These are phyloP conservation scores for Tenthredo scrophulariae DNA, from an alignment of 2,888 invertebrate species.

Conservation along the genomic window DNA sequence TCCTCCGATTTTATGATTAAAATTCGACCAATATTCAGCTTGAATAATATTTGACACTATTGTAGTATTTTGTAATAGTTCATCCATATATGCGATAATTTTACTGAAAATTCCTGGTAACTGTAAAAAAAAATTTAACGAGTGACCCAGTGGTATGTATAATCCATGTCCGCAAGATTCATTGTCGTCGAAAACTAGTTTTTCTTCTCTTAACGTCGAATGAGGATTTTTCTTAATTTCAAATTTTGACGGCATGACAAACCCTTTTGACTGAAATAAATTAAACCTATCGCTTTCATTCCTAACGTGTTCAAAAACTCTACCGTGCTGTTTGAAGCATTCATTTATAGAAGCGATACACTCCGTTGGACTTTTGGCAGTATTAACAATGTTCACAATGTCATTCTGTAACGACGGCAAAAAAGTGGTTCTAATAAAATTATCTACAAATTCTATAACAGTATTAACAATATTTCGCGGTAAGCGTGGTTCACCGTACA, in stretches of 20 bases:
- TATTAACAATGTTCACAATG: constrained; percentile 51
- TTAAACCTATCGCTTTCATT: too few species aligned
- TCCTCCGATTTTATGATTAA: constrained; percentile 34
- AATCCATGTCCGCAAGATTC: background rate
- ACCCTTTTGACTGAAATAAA: background rate
- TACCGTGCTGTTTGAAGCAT: constrained; percentile 43
- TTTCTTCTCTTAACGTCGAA: constrained; percentile 44
- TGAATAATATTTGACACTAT: constrained; percentile 57
- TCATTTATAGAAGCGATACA: constrained; percentile 46
- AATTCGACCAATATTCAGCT: constrained; percentile 56
- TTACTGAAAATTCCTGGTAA: constrained; percentile 58
- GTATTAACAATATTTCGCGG: constrained; percentile 56
- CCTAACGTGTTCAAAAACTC: constrained; percentile 35
- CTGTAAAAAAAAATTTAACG: constrained; percentile 59
- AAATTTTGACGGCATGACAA: constrained; percentile 51
- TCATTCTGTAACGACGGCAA: constrained; percentile 55
- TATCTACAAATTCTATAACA: constrained; percentile 52
- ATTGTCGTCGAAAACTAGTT: constrained; percentile 47
- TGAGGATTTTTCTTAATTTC: constrained; percentile 29
- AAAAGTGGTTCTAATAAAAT: constrained; percentile 50
- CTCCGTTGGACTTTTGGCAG: constrained; percentile 51
- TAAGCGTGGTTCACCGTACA: constrained; percentile 57
- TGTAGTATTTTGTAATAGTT: constrained; percentile 51
- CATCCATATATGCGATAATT: constrained; percentile 57
- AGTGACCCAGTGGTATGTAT: constrained; percentile 15